A percentile compares a stretch with the other conserved stretches of the same genome.
Evolutionary conservation across 2,113 vertebrate genomes (phyloP).

Genomic region (Amphiprion percula): DNA sequence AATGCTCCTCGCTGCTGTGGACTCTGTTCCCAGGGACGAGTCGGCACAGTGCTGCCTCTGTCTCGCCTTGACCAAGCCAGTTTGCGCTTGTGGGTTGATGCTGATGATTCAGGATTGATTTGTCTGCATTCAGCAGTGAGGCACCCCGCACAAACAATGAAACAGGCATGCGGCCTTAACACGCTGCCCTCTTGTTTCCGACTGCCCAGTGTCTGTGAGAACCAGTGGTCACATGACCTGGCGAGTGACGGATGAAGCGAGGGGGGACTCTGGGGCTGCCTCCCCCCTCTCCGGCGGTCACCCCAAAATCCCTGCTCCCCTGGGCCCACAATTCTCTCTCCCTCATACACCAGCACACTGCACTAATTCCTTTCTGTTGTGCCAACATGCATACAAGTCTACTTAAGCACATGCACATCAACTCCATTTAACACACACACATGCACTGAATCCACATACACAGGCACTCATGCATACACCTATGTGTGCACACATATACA

Average conservation of each 20-base stretch:
- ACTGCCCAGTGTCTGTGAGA: slow-evolving; percentile 72
- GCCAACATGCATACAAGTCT: slow-evolving; percentile 53
- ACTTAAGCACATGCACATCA: slow-evolving; percentile 22
- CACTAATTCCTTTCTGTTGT: slow-evolving; percentile 48
- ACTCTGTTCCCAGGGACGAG: slow-evolving; percentile 59
- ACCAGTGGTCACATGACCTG: slow-evolving; percentile 75
- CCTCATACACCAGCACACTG: slow-evolving; percentile 32
- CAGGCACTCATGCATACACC: slow-evolving; percentile 49
- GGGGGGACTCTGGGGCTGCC: background rate
- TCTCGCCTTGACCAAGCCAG: slow-evolving; percentile 39
- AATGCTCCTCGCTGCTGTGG: slow-evolving; percentile 39
- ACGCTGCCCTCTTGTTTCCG: slow-evolving; percentile 74
- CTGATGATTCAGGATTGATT: slow-evolving; percentile 78
- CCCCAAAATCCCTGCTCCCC: slow-evolving; percentile 45
- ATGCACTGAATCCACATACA: slow-evolving; percentile 29
- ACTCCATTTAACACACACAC: background rate
- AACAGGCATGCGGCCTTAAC: slow-evolving; percentile 74
- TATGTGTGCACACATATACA: slow-evolving; percentile 39
- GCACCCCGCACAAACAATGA: slow-evolving; percentile 74
- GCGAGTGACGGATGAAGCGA: slow-evolving; percentile 43
- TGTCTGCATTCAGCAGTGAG: slow-evolving; percentile 73
- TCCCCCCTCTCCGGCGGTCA: background rate
- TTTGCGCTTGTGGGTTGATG: slow-evolving; percentile 55
- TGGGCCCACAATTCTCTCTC: slow-evolving; percentile 22
- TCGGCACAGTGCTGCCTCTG: slow-evolving; percentile 65